Evolutionary conservation across 2,797 vertebrate species (phyloP).

Genomic region (Eulemur mongoz): DNA sequence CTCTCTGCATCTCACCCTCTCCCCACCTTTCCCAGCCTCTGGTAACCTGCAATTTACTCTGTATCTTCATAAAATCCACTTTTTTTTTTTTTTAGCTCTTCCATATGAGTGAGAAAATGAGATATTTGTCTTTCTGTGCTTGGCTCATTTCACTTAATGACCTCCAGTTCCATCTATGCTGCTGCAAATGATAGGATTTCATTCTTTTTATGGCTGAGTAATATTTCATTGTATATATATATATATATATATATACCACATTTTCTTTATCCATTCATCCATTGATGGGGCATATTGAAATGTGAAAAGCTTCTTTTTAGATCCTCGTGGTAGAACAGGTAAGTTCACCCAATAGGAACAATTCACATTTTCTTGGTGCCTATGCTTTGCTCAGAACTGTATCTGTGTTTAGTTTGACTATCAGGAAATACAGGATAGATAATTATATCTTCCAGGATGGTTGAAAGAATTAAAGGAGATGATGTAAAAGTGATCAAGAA

Average conservation of each 20-base stretch:
- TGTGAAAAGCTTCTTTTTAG: background rate
- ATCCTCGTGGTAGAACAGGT: background rate
- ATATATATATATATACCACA: too few species aligned
- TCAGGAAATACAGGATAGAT: background rate
- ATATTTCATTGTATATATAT: background rate
- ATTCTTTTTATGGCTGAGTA: background rate
- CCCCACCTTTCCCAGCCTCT: background rate
- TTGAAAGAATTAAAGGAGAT: background rate
- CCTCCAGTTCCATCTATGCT: background rate
- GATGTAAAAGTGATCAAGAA: background rate
- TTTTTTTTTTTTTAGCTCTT: background rate
- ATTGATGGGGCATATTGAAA: background rate
- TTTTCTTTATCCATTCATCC: background rate
- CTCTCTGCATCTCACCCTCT: background rate
- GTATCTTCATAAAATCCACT: background rate
- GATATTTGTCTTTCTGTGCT: background rate
- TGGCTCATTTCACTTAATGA: background rate
- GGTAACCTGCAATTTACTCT: background rate
- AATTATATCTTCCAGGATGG: background rate
- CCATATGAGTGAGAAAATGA: background rate
- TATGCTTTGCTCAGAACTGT: background rate
- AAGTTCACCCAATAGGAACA: background rate
- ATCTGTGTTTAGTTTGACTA: background rate
- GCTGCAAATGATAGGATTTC: background rate
- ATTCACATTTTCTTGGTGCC: background rate